These are phyloP conservation scores for Diadegma fenestrale DNA, from an alignment of 2,888 invertebrate species.

Conservation along the genomic window DNA sequence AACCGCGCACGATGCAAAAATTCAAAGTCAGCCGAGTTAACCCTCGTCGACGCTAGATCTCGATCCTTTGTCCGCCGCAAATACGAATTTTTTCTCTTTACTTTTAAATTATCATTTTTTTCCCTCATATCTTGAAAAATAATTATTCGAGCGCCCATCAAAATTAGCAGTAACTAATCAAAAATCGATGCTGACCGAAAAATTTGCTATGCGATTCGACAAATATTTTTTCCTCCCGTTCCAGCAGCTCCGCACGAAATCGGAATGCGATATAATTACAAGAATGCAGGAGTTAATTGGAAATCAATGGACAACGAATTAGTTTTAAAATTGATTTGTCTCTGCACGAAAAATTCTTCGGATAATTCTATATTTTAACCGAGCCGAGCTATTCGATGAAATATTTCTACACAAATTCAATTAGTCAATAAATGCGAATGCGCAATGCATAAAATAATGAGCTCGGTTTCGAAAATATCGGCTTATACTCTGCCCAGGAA, in stretches of 20 bases:
- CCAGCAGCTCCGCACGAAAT: not conserved
- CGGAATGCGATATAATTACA: not conserved
- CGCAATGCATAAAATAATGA: not conserved
- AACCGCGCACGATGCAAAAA: slow-evolving; percentile 1
- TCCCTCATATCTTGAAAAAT: not conserved
- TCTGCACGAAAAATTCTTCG: not conserved
- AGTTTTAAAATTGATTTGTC: not conserved
- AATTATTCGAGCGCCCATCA: not conserved
- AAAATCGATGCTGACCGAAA: not conserved
- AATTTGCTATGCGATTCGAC: not conserved
- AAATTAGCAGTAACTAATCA: not conserved
- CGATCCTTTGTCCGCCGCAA: not conserved
- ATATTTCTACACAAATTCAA: not conserved
- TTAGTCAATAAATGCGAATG: not conserved
- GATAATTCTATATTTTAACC: not conserved
- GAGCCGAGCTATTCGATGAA: not conserved
- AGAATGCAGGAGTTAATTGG: not conserved
- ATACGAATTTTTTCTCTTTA: not conserved
- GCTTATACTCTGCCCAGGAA: not conserved
- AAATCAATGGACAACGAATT: not conserved
- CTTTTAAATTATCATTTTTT: not conserved
- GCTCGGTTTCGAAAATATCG: not conserved
- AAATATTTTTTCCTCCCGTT: not conserved
- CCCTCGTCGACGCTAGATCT: not conserved
- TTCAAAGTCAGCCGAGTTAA: slow-evolving; percentile 27